Percentiles rank a stretch among this genome's conserved stretches.
Evolutionary conservation across 2,797 vertebrate species (phyloP).

Genomic region (Microtus obscurus): DNA sequence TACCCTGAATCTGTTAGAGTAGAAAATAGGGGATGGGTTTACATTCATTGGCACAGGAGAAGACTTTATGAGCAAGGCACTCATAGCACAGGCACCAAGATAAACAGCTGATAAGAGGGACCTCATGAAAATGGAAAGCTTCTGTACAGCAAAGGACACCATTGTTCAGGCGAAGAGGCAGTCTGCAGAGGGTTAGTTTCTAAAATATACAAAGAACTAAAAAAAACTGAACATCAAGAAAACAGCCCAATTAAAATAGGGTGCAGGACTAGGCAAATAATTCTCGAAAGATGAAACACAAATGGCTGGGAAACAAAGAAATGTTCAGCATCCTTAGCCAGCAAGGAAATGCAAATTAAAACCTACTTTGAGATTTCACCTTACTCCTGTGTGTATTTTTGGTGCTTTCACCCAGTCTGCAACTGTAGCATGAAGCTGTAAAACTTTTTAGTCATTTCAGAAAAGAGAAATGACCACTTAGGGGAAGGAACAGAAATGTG

Average conservation of each 20-base stretch:
- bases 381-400: not conserved
- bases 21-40: not conserved
- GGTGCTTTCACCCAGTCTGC: not conserved
- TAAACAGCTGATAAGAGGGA: too few relatives aligned
- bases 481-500: not conserved
- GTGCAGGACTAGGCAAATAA: not conserved
- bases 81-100: too few relatives aligned
- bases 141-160: not conserved
- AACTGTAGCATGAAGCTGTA: not conserved
- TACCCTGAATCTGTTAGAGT: not conserved
- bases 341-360: not conserved
- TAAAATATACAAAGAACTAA: not conserved
- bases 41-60: not conserved
- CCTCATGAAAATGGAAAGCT: too few relatives aligned
- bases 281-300: not conserved
- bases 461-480: not conserved
- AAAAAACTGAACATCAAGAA: not conserved
- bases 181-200: not conserved
- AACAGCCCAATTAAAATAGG: not conserved
- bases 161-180: not conserved
- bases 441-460: not conserved
- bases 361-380: not conserved
- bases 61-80: not conserved
- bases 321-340: not conserved
- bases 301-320: not conserved